A percentile compares a stretch with the other conserved stretches of the same genome.
phyloP scores from a whole-genome alignment of 2,797 vertebrate genomes.

The Lycodopsis pacificus region DNA sequence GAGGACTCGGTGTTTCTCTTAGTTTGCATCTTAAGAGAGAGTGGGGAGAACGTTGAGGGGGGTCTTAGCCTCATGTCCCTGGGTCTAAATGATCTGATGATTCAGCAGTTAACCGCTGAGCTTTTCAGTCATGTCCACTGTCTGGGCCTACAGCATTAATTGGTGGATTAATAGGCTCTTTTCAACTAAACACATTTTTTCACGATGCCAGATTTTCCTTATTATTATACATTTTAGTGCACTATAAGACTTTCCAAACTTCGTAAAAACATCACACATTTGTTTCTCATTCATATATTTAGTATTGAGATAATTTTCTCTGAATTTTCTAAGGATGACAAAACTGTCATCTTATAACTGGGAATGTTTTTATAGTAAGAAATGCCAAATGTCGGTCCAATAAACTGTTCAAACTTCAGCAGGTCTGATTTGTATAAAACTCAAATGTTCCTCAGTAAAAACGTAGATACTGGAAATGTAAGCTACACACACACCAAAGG shows the following conservation, averaged over 20 bases:
- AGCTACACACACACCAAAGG: not conserved
- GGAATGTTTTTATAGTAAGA: not conserved
- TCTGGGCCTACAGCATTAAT: not conserved
- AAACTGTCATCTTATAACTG: not conserved
- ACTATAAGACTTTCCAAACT: not conserved
- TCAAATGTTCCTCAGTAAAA: not conserved
- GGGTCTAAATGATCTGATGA: not conserved
- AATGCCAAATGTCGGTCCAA: not conserved
- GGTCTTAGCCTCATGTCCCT: not conserved
- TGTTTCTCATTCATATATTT: not conserved
- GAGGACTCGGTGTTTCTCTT: slow-evolving; percentile 23
- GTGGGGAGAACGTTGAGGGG: not conserved
- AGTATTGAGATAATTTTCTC: not conserved
- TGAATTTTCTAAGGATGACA: not conserved
- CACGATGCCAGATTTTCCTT: not conserved
- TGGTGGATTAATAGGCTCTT: not conserved
- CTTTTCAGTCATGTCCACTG: slow-evolving; percentile 7
- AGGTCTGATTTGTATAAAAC: not conserved
- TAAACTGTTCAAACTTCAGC: not conserved
- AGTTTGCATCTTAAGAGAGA: slow-evolving; percentile 14
- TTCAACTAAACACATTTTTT: slow-evolving; percentile 2
- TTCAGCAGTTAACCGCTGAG: slow-evolving; percentile 15
- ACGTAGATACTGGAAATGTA: not conserved
- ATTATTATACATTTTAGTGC: not conserved
- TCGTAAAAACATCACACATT: not conserved